Conservation (phyloP, 2,797 vertebrate genomes). For the Myripristis jacobus region DNA sequence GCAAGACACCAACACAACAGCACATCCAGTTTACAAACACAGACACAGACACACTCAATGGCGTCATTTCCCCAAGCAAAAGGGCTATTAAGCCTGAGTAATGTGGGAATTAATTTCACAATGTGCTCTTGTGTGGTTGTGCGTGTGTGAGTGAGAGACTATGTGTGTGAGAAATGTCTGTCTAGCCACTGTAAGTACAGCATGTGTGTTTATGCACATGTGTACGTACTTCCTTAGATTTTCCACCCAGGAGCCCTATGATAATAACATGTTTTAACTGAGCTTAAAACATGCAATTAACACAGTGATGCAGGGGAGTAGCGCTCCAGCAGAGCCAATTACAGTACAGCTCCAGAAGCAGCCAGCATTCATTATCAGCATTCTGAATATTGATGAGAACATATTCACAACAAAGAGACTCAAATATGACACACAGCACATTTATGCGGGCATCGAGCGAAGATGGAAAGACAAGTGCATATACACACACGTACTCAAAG, state of each 20-base stretch:
- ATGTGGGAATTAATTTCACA: neutral
- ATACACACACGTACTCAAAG: neutral
- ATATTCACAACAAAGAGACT: slow-evolving; percentile 66
- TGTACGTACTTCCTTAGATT: slow-evolving; percentile 19
- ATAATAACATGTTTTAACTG: slow-evolving; percentile 68
- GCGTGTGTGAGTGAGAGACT: neutral
- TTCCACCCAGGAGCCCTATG: slow-evolving; percentile 44
- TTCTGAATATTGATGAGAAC: slow-evolving; percentile 66
- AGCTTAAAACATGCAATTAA: slow-evolving; percentile 71
- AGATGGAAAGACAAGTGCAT: neutral
- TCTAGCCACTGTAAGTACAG: neutral
- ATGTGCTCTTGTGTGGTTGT: neutral
- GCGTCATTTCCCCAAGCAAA: neutral
- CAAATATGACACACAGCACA: neutral
- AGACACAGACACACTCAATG: too few relatives aligned
- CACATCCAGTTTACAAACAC: too few relatives aligned
- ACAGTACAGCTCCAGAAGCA: slow-evolving; percentile 39
- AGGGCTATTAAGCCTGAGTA: neutral
- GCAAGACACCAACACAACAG: too few relatives aligned
- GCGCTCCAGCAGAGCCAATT: slow-evolving; percentile 63
- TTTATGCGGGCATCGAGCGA: neutral
- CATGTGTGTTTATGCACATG: slow-evolving; percentile 1
- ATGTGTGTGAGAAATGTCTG: neutral
- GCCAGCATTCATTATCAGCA: slow-evolving; percentile 60
- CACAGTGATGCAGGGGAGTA: slow-evolving; percentile 34